Evolutionary conservation across 1,140 invertebrate genomes (phyloP).

Genomic region (Leptinotarsa defecta): DNA sequence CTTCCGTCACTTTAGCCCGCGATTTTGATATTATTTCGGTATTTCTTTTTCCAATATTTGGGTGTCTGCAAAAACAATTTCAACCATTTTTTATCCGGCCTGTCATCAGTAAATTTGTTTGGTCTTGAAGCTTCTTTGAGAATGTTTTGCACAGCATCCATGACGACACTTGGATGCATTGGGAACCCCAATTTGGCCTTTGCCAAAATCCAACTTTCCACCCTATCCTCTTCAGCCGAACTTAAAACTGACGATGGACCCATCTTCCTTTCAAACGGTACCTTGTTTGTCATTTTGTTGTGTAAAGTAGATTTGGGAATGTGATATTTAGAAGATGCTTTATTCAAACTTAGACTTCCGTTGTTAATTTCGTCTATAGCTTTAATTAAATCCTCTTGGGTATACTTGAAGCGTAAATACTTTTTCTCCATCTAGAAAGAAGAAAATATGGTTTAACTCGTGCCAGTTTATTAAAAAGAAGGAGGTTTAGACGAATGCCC

Average conservation of each 20-base stretch:
- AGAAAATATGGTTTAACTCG: not conserved
- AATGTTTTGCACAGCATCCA: slow-evolving; percentile 53
- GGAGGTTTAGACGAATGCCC: not conserved
- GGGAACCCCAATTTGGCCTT: slow-evolving; percentile 53
- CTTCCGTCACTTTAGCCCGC: not conserved
- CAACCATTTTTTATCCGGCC: slow-evolving; percentile 45
- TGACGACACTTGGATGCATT: slow-evolving; percentile 47
- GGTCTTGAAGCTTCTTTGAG: slow-evolving; percentile 42
- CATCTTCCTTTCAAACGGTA: slow-evolving; percentile 44
- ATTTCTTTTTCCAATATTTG: not conserved
- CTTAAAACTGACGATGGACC: slow-evolving; percentile 44
- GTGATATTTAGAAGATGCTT: slow-evolving; percentile 41
- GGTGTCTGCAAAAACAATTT: not conserved
- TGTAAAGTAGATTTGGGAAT: slow-evolving; percentile 42
- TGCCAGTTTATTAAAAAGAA: too few species aligned
- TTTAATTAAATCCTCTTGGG: not conserved
- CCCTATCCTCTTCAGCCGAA: slow-evolving; percentile 46
- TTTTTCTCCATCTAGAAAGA: not conserved
- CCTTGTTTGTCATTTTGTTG: slow-evolving; percentile 45
- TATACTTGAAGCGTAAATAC: not conserved
- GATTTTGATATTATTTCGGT: not conserved
- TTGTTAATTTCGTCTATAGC: not conserved
- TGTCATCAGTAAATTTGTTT: slow-evolving; percentile 47
- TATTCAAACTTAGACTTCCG: slow-evolving; percentile 2
- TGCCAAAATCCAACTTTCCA: slow-evolving; percentile 50